Evolutionary conservation across 2,888 invertebrate species (phyloP).

Genomic region (Diadegma fenestrale): DNA sequence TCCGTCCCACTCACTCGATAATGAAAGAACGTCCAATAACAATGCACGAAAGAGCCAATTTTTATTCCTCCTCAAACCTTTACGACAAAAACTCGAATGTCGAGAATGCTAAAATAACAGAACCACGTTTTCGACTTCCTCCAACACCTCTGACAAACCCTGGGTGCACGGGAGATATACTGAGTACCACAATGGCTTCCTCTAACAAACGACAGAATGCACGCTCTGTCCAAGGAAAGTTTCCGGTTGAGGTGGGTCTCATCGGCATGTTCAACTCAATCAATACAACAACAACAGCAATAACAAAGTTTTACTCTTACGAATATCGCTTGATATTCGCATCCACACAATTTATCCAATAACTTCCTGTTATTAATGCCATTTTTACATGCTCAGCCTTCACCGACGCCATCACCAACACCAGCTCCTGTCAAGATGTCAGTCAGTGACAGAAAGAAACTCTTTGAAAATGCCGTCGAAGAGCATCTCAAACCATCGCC

Average conservation of each 20-base stretch:
- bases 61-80: conserved; percentile 65
- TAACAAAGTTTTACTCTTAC: conserved; percentile 2
- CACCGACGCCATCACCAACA: conserved; percentile 89
- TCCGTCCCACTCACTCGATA: conserved; percentile 63
- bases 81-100: conserved; percentile 62
- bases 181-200: conserved; percentile 75
- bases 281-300: conserved; percentile 45
- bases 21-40: conserved; percentile 68
- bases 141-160: conserved; percentile 82
- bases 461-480: conserved; percentile 98
- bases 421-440: conserved; percentile 92
- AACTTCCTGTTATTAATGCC: conserved; percentile 28
- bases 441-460: conserved; percentile 96
- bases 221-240: conserved; percentile 82
- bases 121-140: conserved; percentile 80
- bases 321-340: conserved; percentile 20
- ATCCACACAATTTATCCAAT: not conserved
- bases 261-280: conserved; percentile 75
- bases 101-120: conserved; percentile 65
- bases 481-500: conserved; percentile 94
- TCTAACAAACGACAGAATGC: conserved; percentile 83
- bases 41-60: conserved; percentile 72
- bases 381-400: conserved; percentile 74
- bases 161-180: conserved; percentile 73
- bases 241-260: conserved; percentile 83